Percentiles rank a stretch among this genome's conserved stretches.
Evolutionary conservation across 2,113 vertebrate species (phyloP).

Genomic region (Gracilinanus agilis): DNA sequence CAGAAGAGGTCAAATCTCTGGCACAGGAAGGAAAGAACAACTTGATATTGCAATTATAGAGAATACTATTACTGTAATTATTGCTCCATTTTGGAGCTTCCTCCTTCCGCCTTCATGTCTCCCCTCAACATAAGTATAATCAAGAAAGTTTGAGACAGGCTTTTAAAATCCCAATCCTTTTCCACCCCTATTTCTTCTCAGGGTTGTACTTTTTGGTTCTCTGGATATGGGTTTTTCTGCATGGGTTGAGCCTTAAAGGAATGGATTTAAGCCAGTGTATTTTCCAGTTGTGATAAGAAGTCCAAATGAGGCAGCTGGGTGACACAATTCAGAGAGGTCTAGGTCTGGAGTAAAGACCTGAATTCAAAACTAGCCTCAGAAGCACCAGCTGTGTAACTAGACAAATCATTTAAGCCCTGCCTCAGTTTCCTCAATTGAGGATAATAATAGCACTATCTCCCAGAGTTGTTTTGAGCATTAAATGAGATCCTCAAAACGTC

Average conservation of each 20-base stretch:
- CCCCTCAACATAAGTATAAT: constrained; percentile 48
- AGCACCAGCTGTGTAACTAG: neutral
- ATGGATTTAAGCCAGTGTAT: neutral
- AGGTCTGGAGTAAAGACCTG: neutral
- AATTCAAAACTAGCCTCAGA: neutral
- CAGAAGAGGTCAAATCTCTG: constrained; percentile 48
- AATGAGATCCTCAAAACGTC: neutral
- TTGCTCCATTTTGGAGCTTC: constrained; percentile 47
- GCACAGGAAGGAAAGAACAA: constrained; percentile 49
- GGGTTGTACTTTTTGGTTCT: neutral
- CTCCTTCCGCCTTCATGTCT: constrained; percentile 44
- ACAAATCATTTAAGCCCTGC: neutral
- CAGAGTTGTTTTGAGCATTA: neutral
- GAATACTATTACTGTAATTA: constrained; percentile 57
- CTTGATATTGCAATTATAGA: constrained; percentile 61
- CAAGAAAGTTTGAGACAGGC: constrained; percentile 42
- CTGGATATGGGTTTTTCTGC: neutral
- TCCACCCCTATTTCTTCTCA: neutral
- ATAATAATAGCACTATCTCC: neutral
- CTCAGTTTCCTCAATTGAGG: neutral
- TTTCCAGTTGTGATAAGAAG: neutral
- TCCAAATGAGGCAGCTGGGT: neutral
- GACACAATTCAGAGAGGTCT: neutral
- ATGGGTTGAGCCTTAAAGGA: neutral
- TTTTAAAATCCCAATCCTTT: neutral